Evolutionary conservation across 2,797 vertebrate genomes (phyloP).

Genomic region (Sebastes hubbsi): DNA sequence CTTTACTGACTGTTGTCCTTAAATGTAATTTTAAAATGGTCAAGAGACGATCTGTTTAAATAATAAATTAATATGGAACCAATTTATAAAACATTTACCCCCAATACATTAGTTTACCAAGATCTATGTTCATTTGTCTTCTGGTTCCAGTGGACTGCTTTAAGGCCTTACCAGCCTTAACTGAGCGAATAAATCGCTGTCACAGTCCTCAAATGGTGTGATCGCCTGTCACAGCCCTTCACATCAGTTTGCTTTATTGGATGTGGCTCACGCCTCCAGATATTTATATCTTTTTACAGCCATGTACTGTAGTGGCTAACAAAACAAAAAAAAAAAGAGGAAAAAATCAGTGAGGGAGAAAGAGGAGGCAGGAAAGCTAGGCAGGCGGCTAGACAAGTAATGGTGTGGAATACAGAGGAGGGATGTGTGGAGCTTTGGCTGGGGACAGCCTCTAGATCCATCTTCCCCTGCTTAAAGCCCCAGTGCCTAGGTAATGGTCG

Average conservation of each 20-base stretch:
- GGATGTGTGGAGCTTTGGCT: constrained; percentile 68
- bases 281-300: constrained; percentile 78
- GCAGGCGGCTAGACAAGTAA: constrained; percentile 64
- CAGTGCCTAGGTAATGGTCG: constrained; percentile 74
- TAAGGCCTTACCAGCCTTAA: constrained; percentile 66
- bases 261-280: constrained; percentile 72
- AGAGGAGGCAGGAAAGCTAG: constrained; percentile 36
- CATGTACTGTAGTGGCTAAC: constrained; percentile 55
- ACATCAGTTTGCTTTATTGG: constrained; percentile 77
- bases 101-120: constrained; percentile 26
- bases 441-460: constrained; percentile 73
- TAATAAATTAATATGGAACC: not conserved
- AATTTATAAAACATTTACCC: constrained; percentile 5
- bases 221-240: constrained; percentile 74
- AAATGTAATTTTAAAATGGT: not conserved
- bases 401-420: constrained; percentile 76
- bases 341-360: constrained; percentile 50
- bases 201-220: constrained; percentile 70
- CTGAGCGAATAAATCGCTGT: constrained; percentile 71
- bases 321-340: constrained; percentile 43
- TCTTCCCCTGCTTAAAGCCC: constrained; percentile 78
- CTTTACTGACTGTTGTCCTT: not conserved
- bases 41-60: constrained; percentile 5
- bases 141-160: constrained; percentile 60
- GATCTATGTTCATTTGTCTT: constrained; percentile 62